Base-by-base conservation (phyloP, 2,888 invertebrate species). In the Eudemis profundana region DNA sequence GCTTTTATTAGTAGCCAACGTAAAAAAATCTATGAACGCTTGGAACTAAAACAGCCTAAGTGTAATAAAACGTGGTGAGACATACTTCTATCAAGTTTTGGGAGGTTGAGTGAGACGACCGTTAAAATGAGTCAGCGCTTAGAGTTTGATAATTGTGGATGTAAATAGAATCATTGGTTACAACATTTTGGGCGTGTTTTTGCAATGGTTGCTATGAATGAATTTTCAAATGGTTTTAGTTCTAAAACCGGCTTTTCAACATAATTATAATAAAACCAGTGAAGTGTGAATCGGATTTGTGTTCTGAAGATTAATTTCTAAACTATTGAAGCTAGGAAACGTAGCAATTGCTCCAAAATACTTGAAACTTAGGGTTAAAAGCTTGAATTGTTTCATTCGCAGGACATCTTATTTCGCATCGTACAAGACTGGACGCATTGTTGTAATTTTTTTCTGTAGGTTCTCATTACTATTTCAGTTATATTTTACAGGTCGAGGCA, bases 91-190 rank as follows among this genome's bases (percentile, higher is more conserved):
- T 51, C 54, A 19, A 51, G 14, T 21, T 46, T 38, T 29, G 46
- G 15, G 50, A 61, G 53, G 60, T 47, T 5, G 10, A n/a, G 8
- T 5, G 10, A n/a, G 8, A 21, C 64, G 69, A 68, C 69, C 69
- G 69, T 70, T 70, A 68, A 54, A 4, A 66, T 70, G 69, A 70
- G 59, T 70, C 69, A 70, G 36, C 21, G 38, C 46, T 44, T 38
- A 29, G 42, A 29, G 29, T 17, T 21, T 62, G 38, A 29, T 19
- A 27, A 23, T 42, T 67, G 66, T 67, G 68, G 68, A 67, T 69
- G 69, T 69, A 66, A 57, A 64, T 57, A 64, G 64, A 51, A 50
- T 57, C 64, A 44, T 61, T 47, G 29, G 50, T 57, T 23, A 57
- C n/a, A 23, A 57, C n/a, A 36, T 53, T 61, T 51, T 50, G 17